These are phyloP conservation scores for Pampusana beccarii DNA, from an alignment of 2,113 vertebrate species.

Conservation along the genomic window DNA sequence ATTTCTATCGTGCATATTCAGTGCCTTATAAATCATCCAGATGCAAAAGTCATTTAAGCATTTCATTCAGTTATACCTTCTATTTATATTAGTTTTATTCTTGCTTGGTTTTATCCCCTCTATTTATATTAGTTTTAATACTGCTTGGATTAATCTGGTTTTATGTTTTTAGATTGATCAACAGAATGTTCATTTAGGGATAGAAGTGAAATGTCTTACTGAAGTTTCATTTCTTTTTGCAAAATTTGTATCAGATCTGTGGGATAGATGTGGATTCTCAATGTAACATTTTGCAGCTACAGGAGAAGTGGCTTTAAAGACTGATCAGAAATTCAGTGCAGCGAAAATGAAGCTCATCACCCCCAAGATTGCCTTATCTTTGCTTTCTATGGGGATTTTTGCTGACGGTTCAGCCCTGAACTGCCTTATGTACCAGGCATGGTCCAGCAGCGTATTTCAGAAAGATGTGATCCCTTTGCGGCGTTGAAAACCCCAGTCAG, in stretches of 20 bases:
- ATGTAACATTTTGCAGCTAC: neutral
- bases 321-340: neutral
- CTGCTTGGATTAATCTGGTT: conserved; percentile 19
- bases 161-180: conserved; percentile 16
- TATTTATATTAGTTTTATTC: conserved; percentile 43
- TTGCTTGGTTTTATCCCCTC: neutral
- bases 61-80: conserved; percentile 8
- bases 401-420: neutral
- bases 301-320: neutral
- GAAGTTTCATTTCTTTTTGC: neutral
- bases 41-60: conserved; percentile 48
- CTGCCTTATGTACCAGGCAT: neutral
- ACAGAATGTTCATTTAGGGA: neutral
- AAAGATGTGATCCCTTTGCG: neutral
- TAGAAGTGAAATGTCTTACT: neutral
- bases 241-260: neutral
- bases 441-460: neutral
- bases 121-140: conserved; percentile 25
- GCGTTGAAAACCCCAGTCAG: neutral
- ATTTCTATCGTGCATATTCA: conserved; percentile 58
- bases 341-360: neutral
- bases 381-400: neutral
- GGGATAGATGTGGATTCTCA: neutral
- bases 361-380: neutral
- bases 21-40: conserved; percentile 55